These are phyloP conservation scores for Phrynosoma blainvillii DNA, from an alignment of 2,113 vertebrate species.

Conservation along the genomic window DNA sequence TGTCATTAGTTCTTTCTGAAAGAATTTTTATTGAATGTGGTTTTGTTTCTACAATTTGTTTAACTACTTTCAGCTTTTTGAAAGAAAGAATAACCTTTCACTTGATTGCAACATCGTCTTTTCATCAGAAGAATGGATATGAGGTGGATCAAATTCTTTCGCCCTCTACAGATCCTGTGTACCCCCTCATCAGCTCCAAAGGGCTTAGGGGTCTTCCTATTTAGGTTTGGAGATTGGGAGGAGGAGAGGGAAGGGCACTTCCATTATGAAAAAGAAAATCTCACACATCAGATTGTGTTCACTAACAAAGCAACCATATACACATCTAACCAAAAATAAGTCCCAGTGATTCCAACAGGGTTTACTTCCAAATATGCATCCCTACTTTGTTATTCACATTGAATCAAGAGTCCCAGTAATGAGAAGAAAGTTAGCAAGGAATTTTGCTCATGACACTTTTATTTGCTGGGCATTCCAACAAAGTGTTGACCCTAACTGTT, in stretches of 20 bases:
- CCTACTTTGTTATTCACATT: no score
- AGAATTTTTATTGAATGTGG: not conserved
- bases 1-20: not conserved
- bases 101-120: not conserved
- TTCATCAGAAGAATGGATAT: not conserved
- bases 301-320: no score
- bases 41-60: not conserved
- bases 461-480: no score
- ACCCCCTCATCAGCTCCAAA: no score
- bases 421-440: not conserved
- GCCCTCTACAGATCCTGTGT: no score
- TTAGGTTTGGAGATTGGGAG: no score
- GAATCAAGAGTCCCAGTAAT: not conserved
- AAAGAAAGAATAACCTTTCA: conserved; percentile 11
- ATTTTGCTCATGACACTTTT: not conserved
- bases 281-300: not conserved
- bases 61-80: not conserved
- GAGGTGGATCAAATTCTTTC: not conserved
- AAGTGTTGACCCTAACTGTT: not conserved
- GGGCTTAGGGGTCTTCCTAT: no score
- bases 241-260: no score
- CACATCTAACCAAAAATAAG: no score
- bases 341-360: no score
- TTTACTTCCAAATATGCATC: no score
- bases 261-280: not conserved